These are phyloP conservation scores for Acanthopleura granulata DNA, from an alignment of 2,888 invertebrate species.

Conservation along the genomic window DNA sequence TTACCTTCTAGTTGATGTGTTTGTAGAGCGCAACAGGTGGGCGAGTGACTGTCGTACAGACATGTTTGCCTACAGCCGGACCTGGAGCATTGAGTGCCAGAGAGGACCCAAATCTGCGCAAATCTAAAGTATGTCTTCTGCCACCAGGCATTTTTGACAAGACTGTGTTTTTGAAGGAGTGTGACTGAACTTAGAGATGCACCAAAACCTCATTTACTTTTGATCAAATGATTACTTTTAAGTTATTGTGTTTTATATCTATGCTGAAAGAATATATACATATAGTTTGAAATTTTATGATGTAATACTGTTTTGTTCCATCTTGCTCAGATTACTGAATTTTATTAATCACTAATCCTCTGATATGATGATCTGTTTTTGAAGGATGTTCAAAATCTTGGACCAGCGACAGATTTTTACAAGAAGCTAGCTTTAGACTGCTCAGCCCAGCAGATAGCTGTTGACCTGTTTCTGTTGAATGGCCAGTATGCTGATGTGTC, in stretches of 20 bases:
- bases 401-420: slow-evolving; percentile 97
- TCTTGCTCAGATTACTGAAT: too few species aligned
- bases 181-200: too few species aligned
- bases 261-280: too few species aligned
- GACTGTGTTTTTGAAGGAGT: too few species aligned
- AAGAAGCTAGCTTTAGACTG: slow-evolving; percentile 96
- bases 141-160: too few species aligned
- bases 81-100: slow-evolving; percentile 88
- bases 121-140: slow-evolving; percentile 73
- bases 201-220: too few species aligned
- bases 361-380: not conserved
- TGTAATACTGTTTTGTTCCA: too few species aligned
- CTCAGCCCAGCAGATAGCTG: slow-evolving; percentile 94
- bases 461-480: slow-evolving; percentile 94
- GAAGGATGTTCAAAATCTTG: slow-evolving; percentile 75
- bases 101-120: slow-evolving; percentile 89
- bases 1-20: slow-evolving; percentile 18
- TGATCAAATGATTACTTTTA: too few species aligned
- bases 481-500: slow-evolving; percentile 95
- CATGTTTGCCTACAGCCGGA: slow-evolving; percentile 80
- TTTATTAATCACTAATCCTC: not conserved
- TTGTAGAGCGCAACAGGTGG: slow-evolving; percentile 89
- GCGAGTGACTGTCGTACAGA: slow-evolving; percentile 93
- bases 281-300: too few species aligned
- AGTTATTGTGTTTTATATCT: too few species aligned